Conservation (phyloP, 2,797 vertebrate genomes). For the Saxicola maurus region DNA sequence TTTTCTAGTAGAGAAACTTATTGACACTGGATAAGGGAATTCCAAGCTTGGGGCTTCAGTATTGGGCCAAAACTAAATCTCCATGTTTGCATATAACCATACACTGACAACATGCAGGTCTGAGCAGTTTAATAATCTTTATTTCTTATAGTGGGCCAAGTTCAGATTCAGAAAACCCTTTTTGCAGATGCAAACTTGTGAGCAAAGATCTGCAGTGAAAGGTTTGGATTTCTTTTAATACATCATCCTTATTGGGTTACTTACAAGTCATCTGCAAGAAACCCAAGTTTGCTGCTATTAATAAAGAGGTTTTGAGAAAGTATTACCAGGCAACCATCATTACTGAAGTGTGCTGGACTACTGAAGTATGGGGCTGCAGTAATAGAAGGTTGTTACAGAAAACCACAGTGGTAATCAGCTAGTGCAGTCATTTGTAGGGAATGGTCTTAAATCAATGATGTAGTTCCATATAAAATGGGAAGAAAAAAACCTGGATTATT, state of each 20-base stretch:
- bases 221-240: constrained; percentile 19
- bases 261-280: constrained; percentile 27
- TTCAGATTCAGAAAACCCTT: background rate
- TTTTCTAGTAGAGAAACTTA: constrained; percentile 15
- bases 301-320: constrained; percentile 37
- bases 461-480: background rate
- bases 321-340: background rate
- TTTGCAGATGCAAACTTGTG: background rate
- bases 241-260: constrained; percentile 23
- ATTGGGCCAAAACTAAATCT: constrained; percentile 1
- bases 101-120: background rate
- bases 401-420: background rate
- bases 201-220: constrained; percentile 7
- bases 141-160: background rate
- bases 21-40: background rate
- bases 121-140: background rate
- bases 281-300: constrained; percentile 10
- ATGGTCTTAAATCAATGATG: background rate
- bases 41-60: background rate
- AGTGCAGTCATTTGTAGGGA: background rate
- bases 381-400: background rate
- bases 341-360: background rate
- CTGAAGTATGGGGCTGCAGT: background rate
- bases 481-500: background rate
- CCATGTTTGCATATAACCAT: background rate